Base-by-base conservation (phyloP, 1,140 invertebrate genomes). In the Drosophila biarmipes region DNA sequence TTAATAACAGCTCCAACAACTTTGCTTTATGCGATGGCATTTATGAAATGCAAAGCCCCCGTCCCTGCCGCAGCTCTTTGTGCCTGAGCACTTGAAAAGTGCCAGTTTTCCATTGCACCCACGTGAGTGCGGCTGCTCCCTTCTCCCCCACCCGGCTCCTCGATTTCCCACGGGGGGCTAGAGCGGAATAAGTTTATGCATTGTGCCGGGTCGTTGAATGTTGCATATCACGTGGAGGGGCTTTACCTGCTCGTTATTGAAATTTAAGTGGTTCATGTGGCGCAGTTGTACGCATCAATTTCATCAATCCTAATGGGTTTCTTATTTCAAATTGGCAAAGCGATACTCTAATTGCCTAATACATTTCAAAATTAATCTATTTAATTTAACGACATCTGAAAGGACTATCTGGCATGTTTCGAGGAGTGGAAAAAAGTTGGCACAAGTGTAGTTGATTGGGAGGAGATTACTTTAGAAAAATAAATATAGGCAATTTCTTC, bases 1-100 rank as follows among this genome's bases (percentile, higher is more conserved):
- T 87, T 87, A 87, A 87, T 89, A 89, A 89, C 69, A 87, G 82
- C 82, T 82, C 76, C 63, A 78, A 86, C 84, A 86, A 86, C 82
- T 86, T 86, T 82, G 67, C 82, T 82, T 86, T 82, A 89, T 79
- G 79, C 80, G 62, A 68, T 57, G 74, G 84, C 82, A 79, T 87
- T 87, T 87, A 87, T 87, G 82, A 82, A 87, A 87, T 87, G 79
- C 82, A 79, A 75, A 89, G 82, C 71, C 77, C 68, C 71, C 68
- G n/a, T n/a, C 73, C 45, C 73, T 71, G 49, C 66, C 43, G 67
- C 66, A 51, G 73, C 63, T 67, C 64, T 76, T 68, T 82, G 80
- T 82, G 80, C 40, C 27, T 35, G 40, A 55, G 27, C 79, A 81
- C 73, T 81, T 81, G 57, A 73, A 68, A 81, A 82, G 69, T 73